Evolutionary conservation across 37 sponge, comb jelly and placozoan genomes (phyloP).

Genomic region (Amphimedon queenslandica): DNA sequence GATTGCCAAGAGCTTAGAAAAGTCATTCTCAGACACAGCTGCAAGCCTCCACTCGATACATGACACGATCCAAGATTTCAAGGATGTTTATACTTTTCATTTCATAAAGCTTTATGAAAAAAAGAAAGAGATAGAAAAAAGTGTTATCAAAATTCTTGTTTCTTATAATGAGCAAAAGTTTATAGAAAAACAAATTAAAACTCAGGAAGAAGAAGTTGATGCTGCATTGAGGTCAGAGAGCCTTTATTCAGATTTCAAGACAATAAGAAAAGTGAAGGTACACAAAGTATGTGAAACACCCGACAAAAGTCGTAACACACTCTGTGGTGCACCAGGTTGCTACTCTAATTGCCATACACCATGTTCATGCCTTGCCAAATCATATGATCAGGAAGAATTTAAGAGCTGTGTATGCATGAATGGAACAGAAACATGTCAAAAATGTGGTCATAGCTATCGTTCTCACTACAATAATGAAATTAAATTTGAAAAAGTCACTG

Average conservation of each 20-base stretch:
- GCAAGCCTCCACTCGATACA: not conserved
- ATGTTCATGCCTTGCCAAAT: constrained; percentile 5
- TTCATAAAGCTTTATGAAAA: constrained; percentile 18
- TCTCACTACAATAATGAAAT: constrained; percentile 23
- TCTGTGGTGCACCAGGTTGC: constrained; percentile 32
- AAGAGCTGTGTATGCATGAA: constrained; percentile 24
- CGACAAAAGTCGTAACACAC: constrained; percentile 25
- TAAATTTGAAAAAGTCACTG: not conserved
- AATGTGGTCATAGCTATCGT: constrained; percentile 24
- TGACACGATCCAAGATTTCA: not conserved
- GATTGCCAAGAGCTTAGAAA: constrained; percentile 5
- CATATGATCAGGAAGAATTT: constrained; percentile 13
- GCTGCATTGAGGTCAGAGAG: constrained; percentile 15
- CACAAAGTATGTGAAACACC: not conserved
- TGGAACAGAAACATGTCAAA: constrained; percentile 4
- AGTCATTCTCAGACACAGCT: not conserved
- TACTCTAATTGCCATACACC: constrained; percentile 33
- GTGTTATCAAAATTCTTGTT: not conserved
- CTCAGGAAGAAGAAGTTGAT: constrained; percentile 1
- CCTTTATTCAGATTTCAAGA: not conserved
- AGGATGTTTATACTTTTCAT: not conserved
- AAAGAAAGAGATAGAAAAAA: constrained; percentile 27
- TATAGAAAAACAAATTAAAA: constrained; percentile 1
- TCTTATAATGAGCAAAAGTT: constrained; percentile 3
- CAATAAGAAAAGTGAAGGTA: not conserved